Evolutionary conservation across 2,113 vertebrate genomes (phyloP).

Genomic region (Crocuta crocuta): DNA sequence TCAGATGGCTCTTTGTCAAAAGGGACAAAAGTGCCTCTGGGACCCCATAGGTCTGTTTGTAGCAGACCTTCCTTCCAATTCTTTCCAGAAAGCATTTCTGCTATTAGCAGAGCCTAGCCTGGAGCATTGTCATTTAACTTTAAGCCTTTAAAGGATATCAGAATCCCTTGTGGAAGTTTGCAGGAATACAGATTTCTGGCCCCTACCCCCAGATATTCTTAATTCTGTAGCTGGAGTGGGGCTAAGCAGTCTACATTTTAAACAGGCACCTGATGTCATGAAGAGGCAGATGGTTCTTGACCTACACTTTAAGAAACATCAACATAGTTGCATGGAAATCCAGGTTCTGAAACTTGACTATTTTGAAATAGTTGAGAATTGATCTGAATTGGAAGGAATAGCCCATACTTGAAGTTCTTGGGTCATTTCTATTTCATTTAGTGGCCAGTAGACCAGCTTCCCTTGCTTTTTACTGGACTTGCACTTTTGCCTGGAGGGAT

Average conservation of each 20-base stretch:
- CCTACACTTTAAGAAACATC: conserved; percentile 37
- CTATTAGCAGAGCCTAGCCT: background rate
- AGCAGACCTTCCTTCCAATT: background rate
- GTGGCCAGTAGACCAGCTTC: background rate
- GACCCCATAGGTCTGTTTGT: background rate
- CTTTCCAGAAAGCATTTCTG: conserved; percentile 33
- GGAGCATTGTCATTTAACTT: conserved; percentile 12
- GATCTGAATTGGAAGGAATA: conserved; percentile 10
- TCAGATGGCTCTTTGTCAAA: background rate
- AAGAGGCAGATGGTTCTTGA: conserved; percentile 20
- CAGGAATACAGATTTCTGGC: background rate
- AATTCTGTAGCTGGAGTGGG: conserved; percentile 18
- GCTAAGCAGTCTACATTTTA: background rate
- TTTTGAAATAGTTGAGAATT: conserved; percentile 5
- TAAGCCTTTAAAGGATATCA: background rate
- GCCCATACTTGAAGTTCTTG: background rate
- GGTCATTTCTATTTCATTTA: background rate
- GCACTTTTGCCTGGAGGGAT: conserved; percentile 3
- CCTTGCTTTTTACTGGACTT: conserved; percentile 9
- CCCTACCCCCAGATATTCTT: background rate
- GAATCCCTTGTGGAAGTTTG: background rate
- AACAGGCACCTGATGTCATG: background rate
- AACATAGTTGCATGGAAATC: background rate
- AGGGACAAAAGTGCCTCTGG: background rate
- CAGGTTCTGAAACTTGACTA: conserved; percentile 15